phyloP scores from a whole-genome alignment of 1,140 invertebrate species.

The Aplysia californica region DNA sequence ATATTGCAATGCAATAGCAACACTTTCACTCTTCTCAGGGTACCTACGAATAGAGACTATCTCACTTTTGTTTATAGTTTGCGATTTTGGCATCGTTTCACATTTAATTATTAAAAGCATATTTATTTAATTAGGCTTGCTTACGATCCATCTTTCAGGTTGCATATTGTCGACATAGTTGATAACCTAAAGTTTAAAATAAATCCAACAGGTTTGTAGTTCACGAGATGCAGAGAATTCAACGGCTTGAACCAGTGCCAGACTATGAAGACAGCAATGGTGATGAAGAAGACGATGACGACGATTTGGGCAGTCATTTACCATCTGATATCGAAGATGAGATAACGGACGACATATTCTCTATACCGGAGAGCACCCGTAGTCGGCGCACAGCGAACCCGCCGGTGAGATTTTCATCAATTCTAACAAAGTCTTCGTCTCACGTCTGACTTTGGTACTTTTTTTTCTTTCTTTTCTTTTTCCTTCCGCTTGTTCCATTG shows the following conservation, averaged over 20 bases:
- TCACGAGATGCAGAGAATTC: constrained; percentile 52
- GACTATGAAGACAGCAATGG: constrained; percentile 52
- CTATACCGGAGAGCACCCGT: background rate
- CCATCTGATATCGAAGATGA: constrained; percentile 23
- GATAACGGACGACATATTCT: constrained; percentile 4
- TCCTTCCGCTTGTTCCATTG: no score
- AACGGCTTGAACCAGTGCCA: constrained; percentile 53
- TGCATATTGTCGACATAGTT: no score
- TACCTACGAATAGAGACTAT: background rate
- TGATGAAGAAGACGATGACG: background rate
- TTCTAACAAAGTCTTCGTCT: background rate
- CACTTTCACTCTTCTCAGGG: background rate
- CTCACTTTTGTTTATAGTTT: background rate
- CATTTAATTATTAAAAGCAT: background rate
- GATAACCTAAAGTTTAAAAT: no score
- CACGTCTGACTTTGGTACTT: background rate
- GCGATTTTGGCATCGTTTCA: background rate
- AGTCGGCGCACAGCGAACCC: background rate
- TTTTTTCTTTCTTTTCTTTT: no score
- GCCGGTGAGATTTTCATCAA: background rate
- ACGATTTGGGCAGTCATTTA: background rate
- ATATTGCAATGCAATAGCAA: background rate
- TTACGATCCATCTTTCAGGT: background rate
- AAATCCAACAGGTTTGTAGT: constrained; percentile 48
- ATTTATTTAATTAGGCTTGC: background rate